Evolutionary conservation across 2,797 vertebrate species (phyloP), one percentile per base, ranked within the genome.

Genomic region (Benthosema pterotum): DNA sequence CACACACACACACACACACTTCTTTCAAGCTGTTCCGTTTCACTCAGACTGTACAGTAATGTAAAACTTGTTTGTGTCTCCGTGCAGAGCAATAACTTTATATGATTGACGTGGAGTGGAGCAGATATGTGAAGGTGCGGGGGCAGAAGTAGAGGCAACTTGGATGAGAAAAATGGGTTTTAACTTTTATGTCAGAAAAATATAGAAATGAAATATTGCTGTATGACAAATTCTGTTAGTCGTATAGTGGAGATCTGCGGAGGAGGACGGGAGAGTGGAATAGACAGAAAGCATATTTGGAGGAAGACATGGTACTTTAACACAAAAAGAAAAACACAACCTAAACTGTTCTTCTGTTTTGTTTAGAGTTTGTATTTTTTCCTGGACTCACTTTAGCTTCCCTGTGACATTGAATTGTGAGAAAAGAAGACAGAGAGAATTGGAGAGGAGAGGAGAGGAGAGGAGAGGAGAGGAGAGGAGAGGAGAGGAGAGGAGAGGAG

Each of bases 1-100:
- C 65, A 57, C 67, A 11, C 18, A 12, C 17, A 5, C 18, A 52
- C 81, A 67, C 74, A 75, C 70, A 74, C 76, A 76, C 67, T 67
- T 51, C 25, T 25, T 25, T 25, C 2, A 25, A 25, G 57, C 48
- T n/a, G 38, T 63, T 63, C 15, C 63, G n/a, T 68, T 72, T 67
- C 48, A 60, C 52, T 22, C 46, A 28, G 54, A 49, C 47, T 56
- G 12, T 46, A n/a, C n/a, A n/a, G n/a, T n/a, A n/a, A n/a, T 67
- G 52, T 58, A 65, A 7, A 65, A 49, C 22, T 14, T 53, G 68
- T 64, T 48, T 75, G 57, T 78, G 61, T 75, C 53, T 1, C 5
- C 60, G 45, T 53, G 46, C 61, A 72, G 66, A 68, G 54, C 15
- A 60, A 52, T 46, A 59, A 69, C 69, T 55, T 45, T 13, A 72